Conservation (phyloP, 2,888 invertebrate genomes). For the Epistrophe eligans region DNA sequence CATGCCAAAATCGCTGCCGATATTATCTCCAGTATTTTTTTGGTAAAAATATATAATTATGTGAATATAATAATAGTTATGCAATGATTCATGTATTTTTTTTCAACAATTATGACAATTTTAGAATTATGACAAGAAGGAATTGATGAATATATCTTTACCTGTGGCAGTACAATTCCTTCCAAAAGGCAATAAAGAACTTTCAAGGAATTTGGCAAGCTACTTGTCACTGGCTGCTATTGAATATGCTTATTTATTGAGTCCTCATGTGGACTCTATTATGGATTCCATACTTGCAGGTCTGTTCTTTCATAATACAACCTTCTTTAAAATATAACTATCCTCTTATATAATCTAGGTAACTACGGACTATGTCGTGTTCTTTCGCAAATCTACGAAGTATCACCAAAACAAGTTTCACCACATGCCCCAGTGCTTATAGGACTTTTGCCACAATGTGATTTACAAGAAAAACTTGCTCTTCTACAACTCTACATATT, state of each 20-base stretch:
- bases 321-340: not conserved
- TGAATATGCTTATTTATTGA: conserved; percentile 93
- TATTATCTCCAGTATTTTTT: conserved; percentile 96
- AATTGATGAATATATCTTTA: conserved; percentile 87
- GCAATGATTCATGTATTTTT: not conserved
- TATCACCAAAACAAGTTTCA: conserved; percentile 93
- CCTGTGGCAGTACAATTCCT: conserved; percentile 96
- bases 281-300: conserved; percentile 96
- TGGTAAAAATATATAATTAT: conserved; percentile 87
- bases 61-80: not conserved
- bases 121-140: conserved; percentile 87
- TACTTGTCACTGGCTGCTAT: conserved; percentile 96
- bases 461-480: conserved; percentile 93
- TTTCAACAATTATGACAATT: conserved; percentile 38
- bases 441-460: conserved; percentile 90
- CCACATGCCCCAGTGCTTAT: conserved; percentile 93
- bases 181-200: conserved; percentile 94
- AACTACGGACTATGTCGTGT: conserved; percentile 95
- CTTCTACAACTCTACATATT: conserved; percentile 92
- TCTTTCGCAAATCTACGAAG: conserved; percentile 94
- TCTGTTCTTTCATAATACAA: conserved; percentile 79
- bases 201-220: conserved; percentile 95
- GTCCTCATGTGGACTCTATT: conserved; percentile 94
- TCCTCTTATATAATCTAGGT: conserved; percentile 85
- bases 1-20: conserved; percentile 98